phyloP scores from a whole-genome alignment of 30 jellyfish, hydroid and myxozoan genomes.

The Pelagia noctiluca region DNA sequence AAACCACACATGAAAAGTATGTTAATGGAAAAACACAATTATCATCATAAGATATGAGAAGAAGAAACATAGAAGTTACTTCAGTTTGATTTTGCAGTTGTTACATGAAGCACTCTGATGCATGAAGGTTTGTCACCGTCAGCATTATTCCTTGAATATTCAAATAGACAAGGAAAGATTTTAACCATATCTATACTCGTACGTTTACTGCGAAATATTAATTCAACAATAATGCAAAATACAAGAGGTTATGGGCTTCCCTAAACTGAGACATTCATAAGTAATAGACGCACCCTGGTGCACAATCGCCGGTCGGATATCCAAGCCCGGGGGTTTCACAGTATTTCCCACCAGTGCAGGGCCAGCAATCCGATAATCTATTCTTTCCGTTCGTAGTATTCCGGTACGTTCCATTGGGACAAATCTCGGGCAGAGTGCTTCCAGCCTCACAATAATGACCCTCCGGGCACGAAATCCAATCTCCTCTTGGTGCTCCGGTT shows the following conservation, averaged over 20 bases:
- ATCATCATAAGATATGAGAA: no score
- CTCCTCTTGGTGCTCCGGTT: slow-evolving; percentile 83
- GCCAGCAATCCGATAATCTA: slow-evolving; percentile 81
- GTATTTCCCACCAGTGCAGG: slow-evolving; percentile 95
- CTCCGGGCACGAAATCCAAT: slow-evolving; percentile 87
- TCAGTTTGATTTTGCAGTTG: no score
- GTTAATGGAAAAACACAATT: no score
- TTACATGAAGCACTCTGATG: no score
- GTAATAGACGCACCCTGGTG: slow-evolving; percentile 79
- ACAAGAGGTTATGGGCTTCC: background rate
- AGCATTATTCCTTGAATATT: no score
- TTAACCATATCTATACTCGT: no score
- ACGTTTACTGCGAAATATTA: no score
- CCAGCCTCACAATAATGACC: slow-evolving; percentile 86
- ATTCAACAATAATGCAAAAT: background rate
- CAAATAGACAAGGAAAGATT: no score
- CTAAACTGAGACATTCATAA: background rate
- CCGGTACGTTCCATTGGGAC: slow-evolving; percentile 93
- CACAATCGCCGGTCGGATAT: slow-evolving; percentile 94
- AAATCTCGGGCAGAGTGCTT: slow-evolving; percentile 60
- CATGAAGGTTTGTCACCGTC: no score
- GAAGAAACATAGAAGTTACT: no score
- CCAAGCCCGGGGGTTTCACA: slow-evolving; percentile 87
- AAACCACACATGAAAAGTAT: no score
- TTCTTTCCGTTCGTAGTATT: slow-evolving; percentile 89